Evolutionary conservation across 2,888 invertebrate species (phyloP).

Genomic region (Hermaeophaga mercurialis): DNA sequence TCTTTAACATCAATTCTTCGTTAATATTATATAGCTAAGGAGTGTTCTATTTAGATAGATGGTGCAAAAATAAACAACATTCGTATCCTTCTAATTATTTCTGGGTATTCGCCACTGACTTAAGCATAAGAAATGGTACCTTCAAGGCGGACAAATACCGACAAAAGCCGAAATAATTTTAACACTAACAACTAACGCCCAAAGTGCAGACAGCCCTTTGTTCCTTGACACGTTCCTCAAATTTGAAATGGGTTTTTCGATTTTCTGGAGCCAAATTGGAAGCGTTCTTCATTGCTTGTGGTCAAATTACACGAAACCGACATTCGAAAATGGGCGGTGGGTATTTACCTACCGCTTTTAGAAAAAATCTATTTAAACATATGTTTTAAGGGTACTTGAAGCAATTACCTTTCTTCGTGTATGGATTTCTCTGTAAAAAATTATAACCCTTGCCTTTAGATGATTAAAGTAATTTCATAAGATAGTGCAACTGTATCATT

Average conservation of each 20-base stretch:
- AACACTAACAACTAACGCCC: constrained; percentile 2
- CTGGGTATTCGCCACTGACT: not conserved
- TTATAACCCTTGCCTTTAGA: too few species aligned
- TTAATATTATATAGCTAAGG: too few species aligned
- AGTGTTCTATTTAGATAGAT: too few species aligned
- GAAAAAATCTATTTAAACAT: not conserved
- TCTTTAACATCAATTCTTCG: too few species aligned
- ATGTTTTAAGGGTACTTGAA: too few species aligned
- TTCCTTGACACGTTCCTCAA: constrained; percentile 3
- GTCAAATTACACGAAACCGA: not conserved
- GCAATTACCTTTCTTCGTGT: too few species aligned
- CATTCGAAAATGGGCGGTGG: not conserved
- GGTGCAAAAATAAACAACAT: too few species aligned
- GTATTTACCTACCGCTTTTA: not conserved
- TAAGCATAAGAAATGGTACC: not conserved
- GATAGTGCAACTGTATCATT: too few species aligned
- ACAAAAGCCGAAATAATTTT: not conserved
- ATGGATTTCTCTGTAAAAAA: too few species aligned
- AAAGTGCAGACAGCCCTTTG: constrained; percentile 1
- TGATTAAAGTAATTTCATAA: too few species aligned
- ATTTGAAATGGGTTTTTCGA: constrained; percentile 2
- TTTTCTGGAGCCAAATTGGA: not conserved
- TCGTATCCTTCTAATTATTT: too few species aligned
- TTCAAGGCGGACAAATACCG: not conserved
- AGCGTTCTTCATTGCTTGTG: not conserved